A percentile compares a stretch with the other conserved stretches of the same genome.
Evolutionary conservation across 2,113 vertebrate species (phyloP).

Genomic region (Parus major): DNA sequence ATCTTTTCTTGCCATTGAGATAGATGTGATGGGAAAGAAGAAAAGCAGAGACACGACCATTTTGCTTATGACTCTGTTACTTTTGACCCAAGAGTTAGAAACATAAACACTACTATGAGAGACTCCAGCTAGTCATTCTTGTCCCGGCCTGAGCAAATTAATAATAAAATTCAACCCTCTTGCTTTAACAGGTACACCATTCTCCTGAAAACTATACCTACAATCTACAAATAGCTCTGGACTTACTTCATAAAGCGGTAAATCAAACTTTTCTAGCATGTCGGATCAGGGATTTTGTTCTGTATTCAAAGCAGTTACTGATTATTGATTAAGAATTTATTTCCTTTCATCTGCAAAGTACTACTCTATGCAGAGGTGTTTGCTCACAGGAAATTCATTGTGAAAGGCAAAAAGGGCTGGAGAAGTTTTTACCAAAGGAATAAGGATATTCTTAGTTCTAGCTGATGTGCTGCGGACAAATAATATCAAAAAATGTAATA

Average conservation of each 20-base stretch:
- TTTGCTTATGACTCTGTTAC: not conserved
- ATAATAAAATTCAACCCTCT: not conserved
- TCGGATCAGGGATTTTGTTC: not conserved
- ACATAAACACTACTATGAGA: not conserved
- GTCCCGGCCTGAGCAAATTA: not conserved
- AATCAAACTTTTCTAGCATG: not conserved
- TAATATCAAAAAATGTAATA: not conserved
- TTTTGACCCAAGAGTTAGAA: not conserved
- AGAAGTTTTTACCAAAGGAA: not conserved
- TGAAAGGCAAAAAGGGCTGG: not conserved
- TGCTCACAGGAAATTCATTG: not conserved
- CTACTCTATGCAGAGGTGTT: not conserved
- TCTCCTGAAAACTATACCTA: conserved; percentile 71
- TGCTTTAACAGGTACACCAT: conserved; percentile 34
- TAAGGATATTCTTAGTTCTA: not conserved
- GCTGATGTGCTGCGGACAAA: not conserved
- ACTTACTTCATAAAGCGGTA: conserved; percentile 78
- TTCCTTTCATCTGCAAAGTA: not conserved
- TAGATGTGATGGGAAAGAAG: not conserved
- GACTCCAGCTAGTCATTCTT: not conserved
- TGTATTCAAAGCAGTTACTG: not conserved
- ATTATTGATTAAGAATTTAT: not conserved
- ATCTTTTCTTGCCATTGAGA: not conserved
- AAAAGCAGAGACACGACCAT: not conserved
- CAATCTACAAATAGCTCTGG: conserved; percentile 66